Percentiles rank a stretch among this genome's conserved stretches.
phyloP scores from a whole-genome alignment of 2,888 invertebrate genomes.

The Lordiphosa andalusiaca region DNA sequence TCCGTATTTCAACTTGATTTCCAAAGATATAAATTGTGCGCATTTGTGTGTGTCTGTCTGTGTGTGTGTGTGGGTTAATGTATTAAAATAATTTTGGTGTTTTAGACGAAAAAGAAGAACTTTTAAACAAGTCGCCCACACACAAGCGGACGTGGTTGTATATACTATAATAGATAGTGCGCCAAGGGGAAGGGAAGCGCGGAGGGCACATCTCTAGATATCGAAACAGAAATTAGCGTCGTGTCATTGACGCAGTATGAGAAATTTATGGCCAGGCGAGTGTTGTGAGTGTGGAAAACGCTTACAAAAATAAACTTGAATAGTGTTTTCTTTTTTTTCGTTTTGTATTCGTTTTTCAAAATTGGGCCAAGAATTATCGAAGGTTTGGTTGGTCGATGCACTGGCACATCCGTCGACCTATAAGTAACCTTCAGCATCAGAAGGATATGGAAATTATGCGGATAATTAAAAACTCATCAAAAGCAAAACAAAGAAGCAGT shows the following conservation, averaged over 20 bases:
- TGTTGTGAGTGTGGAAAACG: slow-evolving; percentile 41
- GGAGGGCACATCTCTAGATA: slow-evolving; percentile 30
- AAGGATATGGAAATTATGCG: slow-evolving; percentile 42
- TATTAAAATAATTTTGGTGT: slow-evolving; percentile 60
- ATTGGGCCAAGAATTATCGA: slow-evolving; percentile 65
- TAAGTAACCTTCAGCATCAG: slow-evolving; percentile 53
- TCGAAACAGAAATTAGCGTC: slow-evolving; percentile 41
- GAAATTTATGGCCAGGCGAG: slow-evolving; percentile 56
- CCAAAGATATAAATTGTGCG: slow-evolving; percentile 34
- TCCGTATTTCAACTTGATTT: slow-evolving; percentile 65
- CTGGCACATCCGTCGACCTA: slow-evolving; percentile 62
- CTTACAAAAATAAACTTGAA: slow-evolving; percentile 65
- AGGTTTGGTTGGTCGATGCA: slow-evolving; percentile 25
- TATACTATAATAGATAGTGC: slow-evolving; percentile 34
- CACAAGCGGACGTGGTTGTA: slow-evolving; percentile 57
- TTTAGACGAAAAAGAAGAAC: slow-evolving; percentile 37
- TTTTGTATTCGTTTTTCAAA: slow-evolving; percentile 16
- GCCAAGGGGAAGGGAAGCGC: slow-evolving; percentile 4
- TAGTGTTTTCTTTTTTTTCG: slow-evolving; percentile 28
- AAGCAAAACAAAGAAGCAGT: slow-evolving; percentile 14
- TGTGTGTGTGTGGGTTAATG: slow-evolving; percentile 43
- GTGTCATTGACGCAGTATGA: slow-evolving; percentile 69
- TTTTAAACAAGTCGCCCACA: slow-evolving; percentile 52
- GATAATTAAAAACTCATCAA: slow-evolving; percentile 57
- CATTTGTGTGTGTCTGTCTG: not conserved